Evolutionary conservation across 1,140 invertebrate species (phyloP).

Genomic region (Panulirus ornatus): DNA sequence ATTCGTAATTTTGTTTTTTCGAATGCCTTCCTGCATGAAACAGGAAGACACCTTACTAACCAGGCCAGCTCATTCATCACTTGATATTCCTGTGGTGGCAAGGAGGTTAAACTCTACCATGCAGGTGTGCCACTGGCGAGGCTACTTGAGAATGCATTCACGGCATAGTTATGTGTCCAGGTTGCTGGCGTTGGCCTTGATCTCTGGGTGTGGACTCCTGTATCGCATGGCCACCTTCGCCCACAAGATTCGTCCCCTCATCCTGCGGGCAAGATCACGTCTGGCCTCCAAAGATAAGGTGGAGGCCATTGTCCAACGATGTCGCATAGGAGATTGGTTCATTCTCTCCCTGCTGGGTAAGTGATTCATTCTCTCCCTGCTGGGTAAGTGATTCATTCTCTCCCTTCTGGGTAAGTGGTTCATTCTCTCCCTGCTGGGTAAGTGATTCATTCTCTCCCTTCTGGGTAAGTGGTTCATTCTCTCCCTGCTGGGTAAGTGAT

Average conservation of each 20-base stretch:
- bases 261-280: conserved; percentile 74
- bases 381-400: too few relatives aligned
- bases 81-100: background rate
- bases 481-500: too few relatives aligned
- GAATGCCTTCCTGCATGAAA: background rate
- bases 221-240: conserved; percentile 77
- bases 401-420: too few relatives aligned
- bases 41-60: background rate
- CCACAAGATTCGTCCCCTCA: conserved; percentile 71
- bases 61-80: background rate
- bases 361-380: background rate
- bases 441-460: too few relatives aligned
- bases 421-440: too few relatives aligned
- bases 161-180: conserved; percentile 43
- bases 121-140: background rate
- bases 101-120: background rate
- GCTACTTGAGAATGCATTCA: background rate
- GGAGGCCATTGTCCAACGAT: conserved; percentile 54
- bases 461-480: too few relatives aligned
- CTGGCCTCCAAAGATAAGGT: conserved; percentile 57
- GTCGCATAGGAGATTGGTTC: conserved; percentile 78
- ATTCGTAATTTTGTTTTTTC: background rate
- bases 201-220: conserved; percentile 76
- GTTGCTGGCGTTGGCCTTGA: conserved; percentile 78
- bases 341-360: conserved; percentile 76